Evolutionary conservation across 2,888 invertebrate genomes (phyloP), one percentile per base, ranked within the genome.

Genomic region (Graphium colonna): DNA sequence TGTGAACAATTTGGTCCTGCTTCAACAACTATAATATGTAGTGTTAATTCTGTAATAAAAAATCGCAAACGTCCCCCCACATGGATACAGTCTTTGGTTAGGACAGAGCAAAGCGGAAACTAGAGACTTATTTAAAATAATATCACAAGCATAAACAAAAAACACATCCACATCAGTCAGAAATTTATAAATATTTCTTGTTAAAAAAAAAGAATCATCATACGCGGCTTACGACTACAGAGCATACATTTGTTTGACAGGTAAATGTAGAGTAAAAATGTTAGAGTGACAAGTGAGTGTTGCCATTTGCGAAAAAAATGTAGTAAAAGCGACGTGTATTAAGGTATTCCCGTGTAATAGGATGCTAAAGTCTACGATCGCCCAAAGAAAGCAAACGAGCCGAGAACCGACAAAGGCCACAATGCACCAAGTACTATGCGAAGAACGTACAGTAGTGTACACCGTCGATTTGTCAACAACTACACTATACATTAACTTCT

Each of bases 361-460:
- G 13, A 13, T 28, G 13, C 3, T 5, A 33, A 44, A 21, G 21
- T 3, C 21, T 21, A 21, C 21, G 21, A 21, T 21, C 21, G 21
- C 21, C 21, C 21, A 5, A 21, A 21, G 36, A 36, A 3, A 12
- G 49, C 44, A 52, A 50, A 51, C 38, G 50, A 41, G 46, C 50
- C 36, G 13, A 75, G 61, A 68, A 64, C 67, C 62, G 84, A 84
- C 84, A 86, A 84, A 82, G 72, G 72, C 63, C 69, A 79, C 81
- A 81, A 85, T 85, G 87, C 85, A 87, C 85, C 63, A 83, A 77
- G 68, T 87, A 87, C 88, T 87, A 82, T 87, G 84, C 87, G 86
- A 76, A 64, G 60, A 71, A 65, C 88, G 87, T 85, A 87, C 79
- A 88, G 87, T 87, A 86, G 75, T 68, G 88, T 87, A 84, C 88